Conservation (phyloP, 2,113 vertebrate species). For the Steatornis caripensis region DNA sequence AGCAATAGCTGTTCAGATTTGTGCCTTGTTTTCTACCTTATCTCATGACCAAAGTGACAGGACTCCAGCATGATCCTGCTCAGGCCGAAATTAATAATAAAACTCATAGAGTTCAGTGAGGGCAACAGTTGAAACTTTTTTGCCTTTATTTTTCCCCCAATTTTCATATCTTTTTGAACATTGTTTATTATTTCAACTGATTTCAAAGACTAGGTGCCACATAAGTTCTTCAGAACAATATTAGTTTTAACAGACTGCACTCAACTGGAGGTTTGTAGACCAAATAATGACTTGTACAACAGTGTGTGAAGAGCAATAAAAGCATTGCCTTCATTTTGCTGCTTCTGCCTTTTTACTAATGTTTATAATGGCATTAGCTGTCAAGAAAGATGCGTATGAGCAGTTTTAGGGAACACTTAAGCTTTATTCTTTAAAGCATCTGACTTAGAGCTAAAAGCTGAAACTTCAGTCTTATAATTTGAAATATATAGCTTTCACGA, state of each 20-base stretch:
- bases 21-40: neutral
- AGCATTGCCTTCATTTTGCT: neutral
- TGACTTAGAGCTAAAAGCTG: neutral
- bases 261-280: neutral
- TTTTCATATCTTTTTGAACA: neutral
- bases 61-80: neutral
- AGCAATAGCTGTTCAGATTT: neutral
- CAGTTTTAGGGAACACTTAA: neutral
- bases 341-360: neutral
- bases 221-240: neutral
- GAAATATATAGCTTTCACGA: neutral
- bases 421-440: neutral
- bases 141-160: rapidly evolving
- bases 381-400: neutral
- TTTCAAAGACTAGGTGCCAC: neutral
- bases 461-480: neutral
- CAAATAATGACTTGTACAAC: neutral
- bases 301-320: neutral
- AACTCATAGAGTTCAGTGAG: neutral
- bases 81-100: neutral
- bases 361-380: neutral
- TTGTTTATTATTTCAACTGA: neutral
- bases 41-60: neutral
- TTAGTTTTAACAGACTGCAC: neutral
- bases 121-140: no score